Percentiles rank a stretch among this genome's conserved stretches.
phyloP scores from a whole-genome alignment of 1,140 invertebrate genomes.

The Drosophila suzukii region DNA sequence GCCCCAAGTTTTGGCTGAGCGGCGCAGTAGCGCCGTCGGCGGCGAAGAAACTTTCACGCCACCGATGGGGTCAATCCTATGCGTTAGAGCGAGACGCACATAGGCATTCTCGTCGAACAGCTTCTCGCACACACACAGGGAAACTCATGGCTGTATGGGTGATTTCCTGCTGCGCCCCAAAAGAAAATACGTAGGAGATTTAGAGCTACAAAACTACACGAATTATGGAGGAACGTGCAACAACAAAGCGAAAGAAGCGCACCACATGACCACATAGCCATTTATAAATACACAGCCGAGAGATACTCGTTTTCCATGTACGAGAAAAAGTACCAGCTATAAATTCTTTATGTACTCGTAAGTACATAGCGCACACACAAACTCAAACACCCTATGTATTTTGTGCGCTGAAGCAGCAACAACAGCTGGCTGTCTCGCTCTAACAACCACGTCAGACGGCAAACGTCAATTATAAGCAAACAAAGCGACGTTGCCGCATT shows the following conservation, averaged over 20 bases:
- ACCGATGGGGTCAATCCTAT: constrained; percentile 37
- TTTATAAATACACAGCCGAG: constrained; percentile 65
- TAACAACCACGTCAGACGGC: constrained; percentile 76
- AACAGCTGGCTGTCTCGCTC: constrained; percentile 58
- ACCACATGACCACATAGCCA: constrained; percentile 73
- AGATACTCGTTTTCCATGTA: constrained; percentile 80
- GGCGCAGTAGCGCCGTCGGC: constrained; percentile 22
- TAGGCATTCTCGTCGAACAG: constrained; percentile 31
- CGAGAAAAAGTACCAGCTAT: constrained; percentile 73
- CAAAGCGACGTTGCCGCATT: constrained; percentile 64
- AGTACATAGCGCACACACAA: constrained; percentile 54
- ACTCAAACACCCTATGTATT: constrained; percentile 37
- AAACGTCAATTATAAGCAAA: constrained; percentile 83
- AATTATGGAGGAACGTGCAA: constrained; percentile 72
- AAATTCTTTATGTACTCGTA: constrained; percentile 77
- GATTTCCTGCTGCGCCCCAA: constrained; percentile 78
- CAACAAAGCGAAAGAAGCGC: constrained; percentile 64
- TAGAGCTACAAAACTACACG: constrained; percentile 73
- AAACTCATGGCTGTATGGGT: constrained; percentile 28
- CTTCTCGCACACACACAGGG: constrained; percentile 35
- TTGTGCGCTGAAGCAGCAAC: constrained; percentile 78
- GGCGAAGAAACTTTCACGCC: constrained; percentile 68
- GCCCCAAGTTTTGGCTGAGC: constrained; percentile 52
- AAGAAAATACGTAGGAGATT: constrained; percentile 55
- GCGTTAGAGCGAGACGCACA: constrained; percentile 17